Evolutionary conservation across 2,797 vertebrate species (phyloP).

Genomic region (Lerista edwardsae): DNA sequence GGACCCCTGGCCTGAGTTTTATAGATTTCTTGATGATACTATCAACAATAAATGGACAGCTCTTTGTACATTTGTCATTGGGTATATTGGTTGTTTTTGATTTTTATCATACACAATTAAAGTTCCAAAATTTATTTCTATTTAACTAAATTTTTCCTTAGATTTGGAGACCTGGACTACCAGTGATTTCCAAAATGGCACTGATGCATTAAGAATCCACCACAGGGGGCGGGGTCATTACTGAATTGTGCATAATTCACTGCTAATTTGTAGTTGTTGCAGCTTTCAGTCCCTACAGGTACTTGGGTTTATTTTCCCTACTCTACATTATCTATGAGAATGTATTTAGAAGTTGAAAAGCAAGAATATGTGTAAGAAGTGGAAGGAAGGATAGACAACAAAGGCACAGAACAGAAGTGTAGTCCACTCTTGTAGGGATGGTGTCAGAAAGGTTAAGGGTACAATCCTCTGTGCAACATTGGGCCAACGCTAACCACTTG

Average conservation of each 20-base stretch:
- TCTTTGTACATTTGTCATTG: constrained; percentile 49
- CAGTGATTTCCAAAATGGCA: not conserved
- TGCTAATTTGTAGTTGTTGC: not conserved
- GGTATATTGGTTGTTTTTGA: not conserved
- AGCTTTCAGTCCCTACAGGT: not conserved
- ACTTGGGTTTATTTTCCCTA: not conserved
- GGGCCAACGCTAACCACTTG: too few relatives aligned
- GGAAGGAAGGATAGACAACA: too few relatives aligned
- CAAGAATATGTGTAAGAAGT: too few relatives aligned
- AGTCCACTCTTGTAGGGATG: too few relatives aligned
- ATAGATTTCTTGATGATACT: constrained; percentile 46
- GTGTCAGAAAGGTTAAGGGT: too few relatives aligned
- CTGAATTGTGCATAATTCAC: not conserved
- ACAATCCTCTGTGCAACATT: too few relatives aligned
- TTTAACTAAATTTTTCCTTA: not conserved
- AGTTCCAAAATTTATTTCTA: not conserved
- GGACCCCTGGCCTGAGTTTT: constrained; percentile 61
- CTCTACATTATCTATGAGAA: too few relatives aligned
- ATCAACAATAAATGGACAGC: not conserved
- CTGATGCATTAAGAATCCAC: not conserved
- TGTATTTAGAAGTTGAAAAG: too few relatives aligned
- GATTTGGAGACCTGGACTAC: not conserved
- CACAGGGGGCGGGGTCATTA: too few relatives aligned
- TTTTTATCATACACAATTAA: not conserved
- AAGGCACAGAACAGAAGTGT: too few relatives aligned